Evolutionary conservation across 2,113 vertebrate species (phyloP), one percentile per base, ranked within the genome.

Genomic region (Tetrax tetrax): DNA sequence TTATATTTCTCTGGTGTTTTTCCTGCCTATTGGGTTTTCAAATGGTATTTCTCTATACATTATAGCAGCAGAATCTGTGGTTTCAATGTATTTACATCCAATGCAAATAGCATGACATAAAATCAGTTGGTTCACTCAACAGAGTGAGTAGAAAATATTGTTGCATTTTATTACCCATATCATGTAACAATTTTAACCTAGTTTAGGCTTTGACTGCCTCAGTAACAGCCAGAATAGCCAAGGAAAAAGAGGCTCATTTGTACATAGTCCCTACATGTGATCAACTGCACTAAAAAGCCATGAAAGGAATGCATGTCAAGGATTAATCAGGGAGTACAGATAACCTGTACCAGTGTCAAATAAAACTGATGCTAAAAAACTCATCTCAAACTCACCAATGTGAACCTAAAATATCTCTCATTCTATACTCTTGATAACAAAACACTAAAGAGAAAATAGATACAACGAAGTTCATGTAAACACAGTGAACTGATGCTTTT

Each of bases 1-100:
- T 74, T 83, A n/a, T 47, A 87, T 92, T 95, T 85, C n/a, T 89
- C 45, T 43, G 48, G 14, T 95, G 54, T 41, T 91, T 96, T 95
- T 83, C 48, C 35, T 87, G 64, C 37, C 51, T 47, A 3, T 19
- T 78, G 20, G 28, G 10, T 96, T 82, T 93, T 56, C 87, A 91
- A 76, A 71, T 56, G 22, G 8, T 51, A 84, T 95, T 96, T 94
- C 41, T 91, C 72, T 91, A 31, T 47, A 27, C 35, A 47, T 5
- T 43, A 12, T 20, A 15, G 29, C 7, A 14, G 7, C 87, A 84
- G 48, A 83, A 94, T 93, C 23, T 83, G 47, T 83, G 18, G 54
- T 35, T 83, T 64, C 23, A 35, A 35, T 43, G 63, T 83, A 54
- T 95, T 97, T 78, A 66, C 28, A 71, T 83, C 93, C 38, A 83